Evolutionary conservation across 2,888 invertebrate genomes (phyloP), one percentile per base, ranked within the genome.

Genomic region (Agyllia agylla): DNA sequence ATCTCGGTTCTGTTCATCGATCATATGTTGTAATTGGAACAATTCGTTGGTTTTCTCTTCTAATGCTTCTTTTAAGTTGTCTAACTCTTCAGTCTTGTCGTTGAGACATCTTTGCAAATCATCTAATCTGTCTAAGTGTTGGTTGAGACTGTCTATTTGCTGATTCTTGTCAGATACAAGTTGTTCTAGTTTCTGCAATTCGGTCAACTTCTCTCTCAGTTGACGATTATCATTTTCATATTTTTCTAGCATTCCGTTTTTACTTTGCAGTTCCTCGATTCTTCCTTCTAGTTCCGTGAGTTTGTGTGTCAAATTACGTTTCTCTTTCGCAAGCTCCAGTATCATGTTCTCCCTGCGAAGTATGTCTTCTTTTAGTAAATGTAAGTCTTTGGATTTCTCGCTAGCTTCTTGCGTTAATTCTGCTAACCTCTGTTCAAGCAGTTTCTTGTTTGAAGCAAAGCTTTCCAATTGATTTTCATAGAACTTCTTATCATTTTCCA

Each of bases 281-380:
- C 97, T 98, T 20, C 98, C 96, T 94, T 98, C 98, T 49, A 98
- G 91, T 94, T 98, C 98, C n/a, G 97, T 95, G 92, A 96, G 94
- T 95, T 96, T 96, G 87, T 96, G 97, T 1, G 98, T 98, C 86
- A 98, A 94, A 89, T 97, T 98, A 20, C 98, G 97, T 95, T 98
- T 98, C 90, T 98, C 98, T 95, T 98, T 98, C 6, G 98, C 97
- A 42, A 98, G 95, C 95, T 97, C 97, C 82, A 98, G 93, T 90
- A 98, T 97, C 98, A 98, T 98, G 85, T 98, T 98, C 93, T 98
- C 98, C 90, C 98, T 97, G 88, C 98, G 97, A 0, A 97, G 95
- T 79, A 98, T 98, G 93, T 98, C 98, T 95, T 98, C 97, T 96
- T 98, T 97, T 42, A 98, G 96, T 89, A 98, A 95, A 93, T 98